phyloP scores from a whole-genome alignment of 2,113 vertebrate genomes.

The Sander lucioperca region DNA sequence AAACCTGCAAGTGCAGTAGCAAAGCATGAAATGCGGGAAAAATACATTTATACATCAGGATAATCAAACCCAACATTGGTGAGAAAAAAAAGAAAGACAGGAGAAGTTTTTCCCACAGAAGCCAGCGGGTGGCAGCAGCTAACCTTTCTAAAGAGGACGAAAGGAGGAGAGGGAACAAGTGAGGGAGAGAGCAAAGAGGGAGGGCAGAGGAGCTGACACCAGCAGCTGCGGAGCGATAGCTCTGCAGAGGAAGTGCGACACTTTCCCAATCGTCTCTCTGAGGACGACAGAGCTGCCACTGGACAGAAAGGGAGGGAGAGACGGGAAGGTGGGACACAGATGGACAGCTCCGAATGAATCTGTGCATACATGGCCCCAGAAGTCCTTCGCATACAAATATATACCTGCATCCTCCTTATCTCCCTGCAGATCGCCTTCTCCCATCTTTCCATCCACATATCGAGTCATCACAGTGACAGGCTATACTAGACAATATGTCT shows the following conservation, averaged over 20 bases:
- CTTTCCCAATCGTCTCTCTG: conserved; percentile 75
- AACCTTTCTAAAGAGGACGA: conserved; percentile 36
- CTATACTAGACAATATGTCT: conserved; percentile 43
- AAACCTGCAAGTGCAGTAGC: neutral
- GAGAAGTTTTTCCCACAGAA: conserved; percentile 25
- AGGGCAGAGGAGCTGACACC: conserved; percentile 80
- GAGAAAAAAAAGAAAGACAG: neutral
- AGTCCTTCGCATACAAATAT: conserved; percentile 33
- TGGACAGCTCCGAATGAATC: conserved; percentile 56
- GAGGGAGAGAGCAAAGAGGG: conserved; percentile 59
- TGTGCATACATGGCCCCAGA: conserved; percentile 33
- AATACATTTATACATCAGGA: neutral
- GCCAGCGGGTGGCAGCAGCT: conserved; percentile 82
- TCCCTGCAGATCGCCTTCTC: conserved; percentile 55
- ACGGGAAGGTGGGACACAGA: conserved; percentile 51
- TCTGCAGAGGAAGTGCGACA: conserved; percentile 87
- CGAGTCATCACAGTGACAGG: conserved; percentile 63
- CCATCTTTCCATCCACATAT: conserved; percentile 64
- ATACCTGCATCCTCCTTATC: conserved; percentile 54
- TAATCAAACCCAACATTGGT: neutral
- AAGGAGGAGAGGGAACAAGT: conserved; percentile 32
- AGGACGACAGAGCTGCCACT: conserved; percentile 76
- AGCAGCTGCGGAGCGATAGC: conserved; percentile 81
- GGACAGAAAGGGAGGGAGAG: conserved; percentile 51
- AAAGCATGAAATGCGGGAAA: neutral